These are phyloP conservation scores for Channa maculata DNA, from an alignment of 2,113 vertebrate genomes.

Conservation along the genomic window DNA sequence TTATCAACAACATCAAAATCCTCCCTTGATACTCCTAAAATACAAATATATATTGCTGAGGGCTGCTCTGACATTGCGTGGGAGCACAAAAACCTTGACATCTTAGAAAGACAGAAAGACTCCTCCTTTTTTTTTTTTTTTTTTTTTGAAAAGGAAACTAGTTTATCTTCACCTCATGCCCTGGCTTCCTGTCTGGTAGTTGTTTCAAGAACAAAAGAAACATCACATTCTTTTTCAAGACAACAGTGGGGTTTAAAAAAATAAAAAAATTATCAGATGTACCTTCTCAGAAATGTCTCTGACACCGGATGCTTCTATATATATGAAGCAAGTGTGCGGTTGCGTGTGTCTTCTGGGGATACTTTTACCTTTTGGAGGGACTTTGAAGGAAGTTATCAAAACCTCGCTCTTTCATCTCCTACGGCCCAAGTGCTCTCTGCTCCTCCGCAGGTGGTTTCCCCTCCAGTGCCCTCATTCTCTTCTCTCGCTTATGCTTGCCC, in stretches of 20 bases:
- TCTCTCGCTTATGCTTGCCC: slow-evolving; percentile 45
- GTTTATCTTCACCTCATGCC: slow-evolving; percentile 40
- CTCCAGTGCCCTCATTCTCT: slow-evolving; percentile 35
- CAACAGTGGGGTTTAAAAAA: slow-evolving; percentile 1
- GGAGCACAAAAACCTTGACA: slow-evolving; percentile 32
- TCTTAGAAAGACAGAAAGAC: slow-evolving; percentile 25
- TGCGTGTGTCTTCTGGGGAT: slow-evolving; percentile 67
- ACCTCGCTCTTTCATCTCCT: slow-evolving; percentile 65
- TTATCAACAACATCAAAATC: slow-evolving; percentile 14
- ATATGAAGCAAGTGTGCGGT: slow-evolving; percentile 44
- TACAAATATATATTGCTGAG: background rate
- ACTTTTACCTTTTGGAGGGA: slow-evolving; percentile 57
- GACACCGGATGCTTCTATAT: slow-evolving; percentile 66
- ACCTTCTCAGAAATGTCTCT: slow-evolving; percentile 68
- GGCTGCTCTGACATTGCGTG: slow-evolving; percentile 38
- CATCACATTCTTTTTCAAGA: slow-evolving; percentile 38
- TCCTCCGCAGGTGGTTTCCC: slow-evolving; percentile 77
- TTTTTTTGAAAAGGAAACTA: slow-evolving; percentile 51
- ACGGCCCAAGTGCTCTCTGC: slow-evolving; percentile 47
- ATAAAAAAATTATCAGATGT: slow-evolving; percentile 16
- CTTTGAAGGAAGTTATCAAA: slow-evolving; percentile 73
- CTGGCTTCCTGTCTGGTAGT: slow-evolving; percentile 61
- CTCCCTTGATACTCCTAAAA: slow-evolving; percentile 19
- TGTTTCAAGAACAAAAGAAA: slow-evolving; percentile 61
- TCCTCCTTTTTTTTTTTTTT: background rate